Conservation (phyloP, 2,888 invertebrate genomes). For the Plagodis dolabraria region DNA sequence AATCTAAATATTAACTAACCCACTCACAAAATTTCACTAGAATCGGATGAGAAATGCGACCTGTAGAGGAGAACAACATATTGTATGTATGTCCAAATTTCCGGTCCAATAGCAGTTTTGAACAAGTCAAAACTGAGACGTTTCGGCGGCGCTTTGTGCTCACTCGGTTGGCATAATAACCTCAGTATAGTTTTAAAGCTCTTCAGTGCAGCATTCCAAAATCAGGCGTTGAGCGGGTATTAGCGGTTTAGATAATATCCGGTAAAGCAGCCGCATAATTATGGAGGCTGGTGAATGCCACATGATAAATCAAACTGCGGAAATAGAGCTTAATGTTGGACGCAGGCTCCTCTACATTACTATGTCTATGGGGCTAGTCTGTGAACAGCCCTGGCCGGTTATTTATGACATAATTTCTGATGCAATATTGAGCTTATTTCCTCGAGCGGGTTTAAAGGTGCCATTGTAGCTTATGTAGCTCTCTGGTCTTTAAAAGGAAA, state of each 20-base stretch:
- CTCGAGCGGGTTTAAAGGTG: too few species aligned
- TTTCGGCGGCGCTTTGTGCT: too few species aligned
- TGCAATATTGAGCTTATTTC: constrained; percentile 1
- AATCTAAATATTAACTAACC: too few species aligned
- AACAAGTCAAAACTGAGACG: too few species aligned
- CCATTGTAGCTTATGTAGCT: too few species aligned
- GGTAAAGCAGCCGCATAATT: constrained; percentile 14
- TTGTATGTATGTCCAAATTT: too few species aligned
- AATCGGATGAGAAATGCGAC: too few species aligned
- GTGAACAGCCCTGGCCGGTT: neutral
- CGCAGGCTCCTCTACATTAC: constrained; percentile 4
- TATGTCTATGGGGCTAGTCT: neutral
- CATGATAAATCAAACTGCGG: constrained; percentile 23
- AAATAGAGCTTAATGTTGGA: constrained; percentile 19
- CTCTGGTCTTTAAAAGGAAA: too few species aligned
- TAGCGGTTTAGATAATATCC: constrained; percentile 15
- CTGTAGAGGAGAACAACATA: too few species aligned
- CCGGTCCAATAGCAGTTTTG: too few species aligned
- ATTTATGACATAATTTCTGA: constrained; percentile 7
- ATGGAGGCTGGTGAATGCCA: constrained; percentile 12
- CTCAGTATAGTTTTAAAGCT: neutral
- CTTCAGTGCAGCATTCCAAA: neutral
- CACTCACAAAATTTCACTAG: too few species aligned
- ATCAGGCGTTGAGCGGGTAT: constrained; percentile 2
- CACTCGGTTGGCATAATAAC: too few species aligned